Evolutionary conservation across 92 coral and sea anemone genomes (phyloP), one percentile per base, ranked within the genome.

Genomic region (Phenganax subtilis): DNA sequence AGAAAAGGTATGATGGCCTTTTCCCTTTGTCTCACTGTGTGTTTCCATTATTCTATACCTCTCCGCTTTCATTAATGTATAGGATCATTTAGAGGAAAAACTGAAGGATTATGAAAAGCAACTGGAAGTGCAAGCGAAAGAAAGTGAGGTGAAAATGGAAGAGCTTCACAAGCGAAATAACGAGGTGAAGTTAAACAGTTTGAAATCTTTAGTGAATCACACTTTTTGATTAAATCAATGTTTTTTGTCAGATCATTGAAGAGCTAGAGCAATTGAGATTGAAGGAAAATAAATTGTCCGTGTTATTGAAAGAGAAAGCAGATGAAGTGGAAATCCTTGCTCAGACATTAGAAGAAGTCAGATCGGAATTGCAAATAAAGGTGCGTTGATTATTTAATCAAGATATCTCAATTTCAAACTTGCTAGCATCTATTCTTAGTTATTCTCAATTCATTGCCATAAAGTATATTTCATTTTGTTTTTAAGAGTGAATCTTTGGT

Each of bases 121-220:
- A 44, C 77, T 81, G 68, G 91, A 92, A 64, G 75, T 85, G 25
- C 98, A 94, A 85, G 80, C 87, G 59, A 91, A 90, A 76, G 92
- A 93, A 25, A 89, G 90, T 81, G 88, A 91, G 6, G 77, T 12
- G 80, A 94, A 89, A 85, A 85, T 94, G 51, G 98, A 94, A 68
- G 90, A 91, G 20, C 60, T 94, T 90, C 87, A 94, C 73, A 90
- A 84, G 52, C 89, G 88, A 11, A 93, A 94, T 37, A 94, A 94
- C 75, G 88, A 94, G 96, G 98, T 91, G 51, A 7, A 37, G 47
- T 37, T 2, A 2, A 37, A 37, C 47, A 37, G 47, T 37, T 37
- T 93, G 15, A 91, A 83, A 76, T 92, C 88, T 64, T 91, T 91
- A 86, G 96, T 93, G 82, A 0, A 12, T 30, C 7, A 12, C 9